A percentile compares a stretch with the other conserved stretches of the same genome.
Conservation (phyloP, 2,888 invertebrate genomes). For the Cordilura impudica region DNA sequence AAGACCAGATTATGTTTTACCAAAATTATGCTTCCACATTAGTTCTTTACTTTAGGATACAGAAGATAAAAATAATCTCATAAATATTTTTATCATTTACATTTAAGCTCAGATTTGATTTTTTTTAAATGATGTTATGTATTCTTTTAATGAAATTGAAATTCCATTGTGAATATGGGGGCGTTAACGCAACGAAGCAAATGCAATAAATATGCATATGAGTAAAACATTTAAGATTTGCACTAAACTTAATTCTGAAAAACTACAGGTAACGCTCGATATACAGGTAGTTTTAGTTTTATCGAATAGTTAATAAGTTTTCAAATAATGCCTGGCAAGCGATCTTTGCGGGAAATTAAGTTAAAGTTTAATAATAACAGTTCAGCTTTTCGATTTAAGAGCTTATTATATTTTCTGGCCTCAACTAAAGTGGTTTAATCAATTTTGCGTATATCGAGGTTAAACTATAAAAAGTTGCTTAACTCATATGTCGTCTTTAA, state of each 20-base stretch:
- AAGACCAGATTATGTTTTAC: too few species aligned
- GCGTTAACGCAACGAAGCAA: constrained; percentile 75
- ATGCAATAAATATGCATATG: constrained; percentile 77
- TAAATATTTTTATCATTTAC: constrained; percentile 38
- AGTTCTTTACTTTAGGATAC: neutral
- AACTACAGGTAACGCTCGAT: neutral
- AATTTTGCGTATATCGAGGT: neutral
- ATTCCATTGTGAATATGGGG: constrained; percentile 75
- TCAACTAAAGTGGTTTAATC: constrained; percentile 30
- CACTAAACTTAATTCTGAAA: constrained; percentile 30
- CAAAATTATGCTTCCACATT: neutral
- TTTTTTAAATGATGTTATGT: constrained; percentile 42
- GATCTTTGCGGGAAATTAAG: too few species aligned
- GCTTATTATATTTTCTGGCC: too few species aligned
- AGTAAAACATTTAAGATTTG: constrained; percentile 65
- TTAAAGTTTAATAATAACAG: too few species aligned
- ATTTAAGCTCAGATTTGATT: constrained; percentile 35
- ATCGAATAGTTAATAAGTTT: too few species aligned
- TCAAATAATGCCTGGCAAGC: too few species aligned
- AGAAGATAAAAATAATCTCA: constrained; percentile 23
- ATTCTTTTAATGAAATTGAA: constrained; percentile 73
- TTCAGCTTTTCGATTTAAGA: too few species aligned
- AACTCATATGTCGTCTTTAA: constrained; percentile 11
- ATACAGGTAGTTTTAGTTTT: too few species aligned
- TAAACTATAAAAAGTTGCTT: constrained; percentile 25